Evolutionary conservation across 2,113 vertebrate genomes (phyloP), one percentile per base, ranked within the genome.

Genomic region (Psittacus erithacus): DNA sequence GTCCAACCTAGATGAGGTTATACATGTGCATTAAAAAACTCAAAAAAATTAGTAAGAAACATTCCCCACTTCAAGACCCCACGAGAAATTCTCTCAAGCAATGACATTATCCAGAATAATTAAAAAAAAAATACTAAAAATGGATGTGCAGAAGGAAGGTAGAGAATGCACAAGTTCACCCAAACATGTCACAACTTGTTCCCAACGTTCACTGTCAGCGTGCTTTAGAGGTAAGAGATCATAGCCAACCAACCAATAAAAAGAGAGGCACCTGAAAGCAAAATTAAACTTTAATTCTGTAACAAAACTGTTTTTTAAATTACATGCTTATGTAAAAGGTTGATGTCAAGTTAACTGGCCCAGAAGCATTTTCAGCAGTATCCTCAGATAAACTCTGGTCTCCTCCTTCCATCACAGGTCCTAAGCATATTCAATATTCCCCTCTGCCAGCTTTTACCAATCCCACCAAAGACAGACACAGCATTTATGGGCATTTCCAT

Each of bases 21-120:
- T 23, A 96, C 94, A 97, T 75, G 55, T 87, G 73, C 81, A 92
- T 93, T 95, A 95, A 79, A 92, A 97, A 97, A 87, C 38, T 49
- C 95, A 94, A 89, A 94, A 96, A 97, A 93, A 86, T 94, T 86
- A 95, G 47, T 82, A 93, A 88, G 93, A 94, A 96, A 92, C 80
- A 90, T 89, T 95, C 78, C 84, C 82, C 64, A 91, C 96, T 97
- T 96, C 94, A 74, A 88, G 87, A 91, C 78, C 93, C 90, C 94
- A 39, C 15, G 90, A 97, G 96, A 97, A 76, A 95, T 94, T 95
- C 92, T 97, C 82, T 96, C 95, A 94, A 92, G 82, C 94, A 97
- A 92, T 97, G 83, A 86, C 85, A 92, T 83, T 93, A 92, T 88
- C 96, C 94, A 96, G 24, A 75, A 88, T 7, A 86, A 82, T 31